phyloP scores from a whole-genome alignment of 2,113 vertebrate species.

The Gallinago jamesoni region DNA sequence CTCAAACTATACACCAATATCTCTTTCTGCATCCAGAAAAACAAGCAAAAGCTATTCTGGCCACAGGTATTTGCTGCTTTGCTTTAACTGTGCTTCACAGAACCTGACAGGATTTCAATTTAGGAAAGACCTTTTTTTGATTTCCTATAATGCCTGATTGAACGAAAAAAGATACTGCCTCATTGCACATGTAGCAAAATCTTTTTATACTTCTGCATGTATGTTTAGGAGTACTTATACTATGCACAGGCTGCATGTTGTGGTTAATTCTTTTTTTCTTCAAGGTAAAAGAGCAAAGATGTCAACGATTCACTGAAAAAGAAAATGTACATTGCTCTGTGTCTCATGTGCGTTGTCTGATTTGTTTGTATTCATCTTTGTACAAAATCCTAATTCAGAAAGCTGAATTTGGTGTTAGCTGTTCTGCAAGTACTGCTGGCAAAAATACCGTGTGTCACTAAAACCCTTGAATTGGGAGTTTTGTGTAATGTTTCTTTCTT shows the following conservation, averaged over 20 bases:
- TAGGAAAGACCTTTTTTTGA: background rate
- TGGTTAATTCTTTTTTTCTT: background rate
- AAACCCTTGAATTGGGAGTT: background rate
- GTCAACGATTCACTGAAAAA: background rate
- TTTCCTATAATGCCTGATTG: background rate
- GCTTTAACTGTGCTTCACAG: background rate
- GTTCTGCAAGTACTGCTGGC: background rate
- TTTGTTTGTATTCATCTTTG: background rate
- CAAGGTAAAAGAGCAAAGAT: background rate
- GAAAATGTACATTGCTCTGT: background rate
- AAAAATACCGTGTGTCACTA: background rate
- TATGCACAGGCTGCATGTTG: background rate
- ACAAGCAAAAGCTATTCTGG: background rate
- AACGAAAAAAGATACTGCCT: background rate
- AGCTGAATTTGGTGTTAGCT: background rate
- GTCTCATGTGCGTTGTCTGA: background rate
- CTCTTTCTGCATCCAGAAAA: background rate
- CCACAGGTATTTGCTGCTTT: background rate
- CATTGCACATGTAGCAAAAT: background rate
- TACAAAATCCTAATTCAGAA: background rate
- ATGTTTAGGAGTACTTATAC: background rate
- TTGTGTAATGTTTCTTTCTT: background rate
- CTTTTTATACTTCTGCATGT: background rate
- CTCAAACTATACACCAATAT: background rate
- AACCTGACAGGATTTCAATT: background rate